Evolutionary conservation across 2,113 vertebrate species (phyloP).

Genomic region (Etia nguti): DNA sequence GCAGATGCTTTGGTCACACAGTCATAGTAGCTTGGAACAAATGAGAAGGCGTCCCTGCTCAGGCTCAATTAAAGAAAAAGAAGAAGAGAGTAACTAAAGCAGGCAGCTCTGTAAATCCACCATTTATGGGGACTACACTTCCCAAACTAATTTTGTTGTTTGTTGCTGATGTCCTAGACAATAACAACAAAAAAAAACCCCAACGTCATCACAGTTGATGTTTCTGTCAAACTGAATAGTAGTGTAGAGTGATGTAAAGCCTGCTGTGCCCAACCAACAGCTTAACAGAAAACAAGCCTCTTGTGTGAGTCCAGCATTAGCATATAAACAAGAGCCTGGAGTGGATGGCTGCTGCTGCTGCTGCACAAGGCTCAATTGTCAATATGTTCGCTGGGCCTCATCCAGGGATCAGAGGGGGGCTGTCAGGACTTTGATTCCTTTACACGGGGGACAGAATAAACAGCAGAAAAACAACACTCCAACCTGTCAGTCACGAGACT

Average conservation of each 20-base stretch:
- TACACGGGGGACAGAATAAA: constrained; percentile 46
- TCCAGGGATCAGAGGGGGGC: constrained; percentile 51
- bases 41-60: constrained; percentile 33
- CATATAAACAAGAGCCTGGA: constrained; percentile 52
- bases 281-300: neutral
- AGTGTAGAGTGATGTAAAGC: neutral
- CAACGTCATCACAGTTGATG: neutral
- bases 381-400: constrained; percentile 58
- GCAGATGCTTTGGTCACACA: neutral
- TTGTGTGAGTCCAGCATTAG: constrained; percentile 36
- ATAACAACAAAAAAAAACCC: neutral
- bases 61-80: constrained; percentile 20
- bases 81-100: constrained; percentile 6
- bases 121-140: constrained; percentile 24
- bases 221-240: constrained; percentile 1
- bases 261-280: neutral
- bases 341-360: neutral
- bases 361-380: constrained; percentile 34
- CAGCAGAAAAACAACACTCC: constrained; percentile 45
- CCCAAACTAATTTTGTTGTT: constrained; percentile 2
- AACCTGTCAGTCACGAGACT: constrained; percentile 31
- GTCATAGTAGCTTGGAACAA: constrained; percentile 10
- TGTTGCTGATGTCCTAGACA: neutral
- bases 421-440: constrained; percentile 54
- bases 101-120: constrained; percentile 25